Evolutionary conservation across 2,888 invertebrate genomes (phyloP).

Genomic region (Acronicta alni): DNA sequence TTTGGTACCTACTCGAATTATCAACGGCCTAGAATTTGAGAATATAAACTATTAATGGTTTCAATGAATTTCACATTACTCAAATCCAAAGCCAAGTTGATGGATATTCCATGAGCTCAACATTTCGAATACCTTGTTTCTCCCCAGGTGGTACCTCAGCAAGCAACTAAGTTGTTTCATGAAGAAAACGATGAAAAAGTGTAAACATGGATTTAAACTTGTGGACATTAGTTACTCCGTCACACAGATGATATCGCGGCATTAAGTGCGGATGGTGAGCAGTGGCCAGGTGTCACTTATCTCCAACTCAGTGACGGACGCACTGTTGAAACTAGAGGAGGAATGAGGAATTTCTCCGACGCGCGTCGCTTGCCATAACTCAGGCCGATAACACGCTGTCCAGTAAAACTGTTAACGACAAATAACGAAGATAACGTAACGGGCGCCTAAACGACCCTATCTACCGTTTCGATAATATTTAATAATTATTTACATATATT

Average conservation of each 20-base stretch:
- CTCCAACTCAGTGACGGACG: conserved; percentile 68
- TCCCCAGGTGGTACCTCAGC: not conserved
- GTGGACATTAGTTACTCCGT: conserved; percentile 50
- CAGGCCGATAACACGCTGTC: conserved; percentile 81
- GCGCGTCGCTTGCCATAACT: conserved; percentile 78
- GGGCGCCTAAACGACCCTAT: conserved; percentile 86
- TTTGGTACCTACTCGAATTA: conserved; percentile 37
- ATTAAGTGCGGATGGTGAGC: conserved; percentile 54
- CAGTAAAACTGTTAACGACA: conserved; percentile 85
- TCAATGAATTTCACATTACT: conserved; percentile 45
- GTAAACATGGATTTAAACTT: conserved; percentile 43
- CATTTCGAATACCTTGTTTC: conserved; percentile 9
- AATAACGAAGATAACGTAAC: conserved; percentile 86
- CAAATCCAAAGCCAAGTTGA: conserved; percentile 30
- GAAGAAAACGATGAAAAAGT: conserved; percentile 41
- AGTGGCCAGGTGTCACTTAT: conserved; percentile 68
- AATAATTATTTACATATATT: conserved; percentile 87
- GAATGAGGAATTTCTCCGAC: conserved; percentile 68
- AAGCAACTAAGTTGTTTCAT: conserved; percentile 10
- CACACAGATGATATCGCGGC: conserved; percentile 55
- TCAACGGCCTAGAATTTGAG: conserved; percentile 34
- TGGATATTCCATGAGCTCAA: conserved; percentile 10
- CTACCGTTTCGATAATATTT: conserved; percentile 85
- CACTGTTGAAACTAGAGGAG: conserved; percentile 78
- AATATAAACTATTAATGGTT: conserved; percentile 30